These are phyloP conservation scores for Zelleria hepariella DNA, from an alignment of 2,888 invertebrate genomes.

Conservation along the genomic window DNA sequence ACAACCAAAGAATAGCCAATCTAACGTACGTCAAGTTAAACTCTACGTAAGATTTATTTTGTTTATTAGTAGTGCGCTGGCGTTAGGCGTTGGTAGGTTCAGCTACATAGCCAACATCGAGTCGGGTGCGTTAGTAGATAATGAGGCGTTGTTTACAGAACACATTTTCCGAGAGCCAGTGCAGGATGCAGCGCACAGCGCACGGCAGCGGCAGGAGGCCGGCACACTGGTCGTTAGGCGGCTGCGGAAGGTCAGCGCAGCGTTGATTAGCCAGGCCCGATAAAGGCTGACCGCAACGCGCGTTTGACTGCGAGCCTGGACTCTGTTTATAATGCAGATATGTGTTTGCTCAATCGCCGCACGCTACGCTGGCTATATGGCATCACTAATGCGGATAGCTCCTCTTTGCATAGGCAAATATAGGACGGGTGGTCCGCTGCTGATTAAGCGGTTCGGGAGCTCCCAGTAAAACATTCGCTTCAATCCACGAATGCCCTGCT, in stretches of 20 bases:
- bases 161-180: not conserved
- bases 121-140: not conserved
- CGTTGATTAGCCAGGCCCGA: conserved; percentile 67
- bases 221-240: conserved; percentile 41
- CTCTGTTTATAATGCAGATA: conserved; percentile 74
- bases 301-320: conserved; percentile 62
- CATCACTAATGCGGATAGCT: conserved; percentile 70
- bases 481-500: not conserved
- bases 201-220: conserved; percentile 28
- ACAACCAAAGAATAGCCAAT: too few relatives aligned
- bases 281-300: conserved; percentile 69
- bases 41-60: too few relatives aligned
- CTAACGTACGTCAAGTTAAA: too few relatives aligned
- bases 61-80: too few relatives aligned
- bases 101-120: not conserved
- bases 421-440: conserved; percentile 65
- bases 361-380: conserved; percentile 71
- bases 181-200: not conserved
- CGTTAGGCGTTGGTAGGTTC: too few relatives aligned
- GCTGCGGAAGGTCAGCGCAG: conserved; percentile 60
- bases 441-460: conserved; percentile 57
- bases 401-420: conserved; percentile 74
- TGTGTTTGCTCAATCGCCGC: conserved; percentile 72
- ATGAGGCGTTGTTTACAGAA: not conserved
- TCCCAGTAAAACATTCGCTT: conserved; percentile 3